Evolutionary conservation across 2,797 vertebrate species (phyloP).

Genomic region (Mus spretus): DNA sequence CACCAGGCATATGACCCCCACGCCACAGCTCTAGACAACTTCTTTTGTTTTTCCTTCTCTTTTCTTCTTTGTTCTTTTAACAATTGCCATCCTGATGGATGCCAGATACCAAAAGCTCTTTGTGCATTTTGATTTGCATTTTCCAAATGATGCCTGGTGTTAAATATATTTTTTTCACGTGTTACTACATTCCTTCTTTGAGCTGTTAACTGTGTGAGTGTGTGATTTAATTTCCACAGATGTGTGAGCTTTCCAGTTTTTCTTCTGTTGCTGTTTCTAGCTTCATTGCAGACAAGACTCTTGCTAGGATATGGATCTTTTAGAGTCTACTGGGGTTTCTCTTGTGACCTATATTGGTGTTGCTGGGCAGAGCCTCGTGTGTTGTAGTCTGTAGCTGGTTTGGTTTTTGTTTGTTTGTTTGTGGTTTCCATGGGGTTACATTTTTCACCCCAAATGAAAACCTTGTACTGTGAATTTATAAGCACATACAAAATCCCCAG

Average conservation of each 20-base stretch:
- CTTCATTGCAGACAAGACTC: not conserved
- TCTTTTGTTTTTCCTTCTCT: not conserved
- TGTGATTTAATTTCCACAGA: conserved; percentile 3
- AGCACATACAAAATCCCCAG: not conserved
- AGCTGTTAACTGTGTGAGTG: not conserved
- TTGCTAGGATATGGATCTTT: not conserved
- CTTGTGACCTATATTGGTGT: not conserved
- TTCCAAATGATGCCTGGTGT: not conserved
- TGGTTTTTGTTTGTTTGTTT: not conserved
- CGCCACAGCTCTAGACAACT: not conserved
- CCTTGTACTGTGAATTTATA: not conserved
- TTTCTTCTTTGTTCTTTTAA: not conserved
- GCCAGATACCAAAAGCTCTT: not conserved
- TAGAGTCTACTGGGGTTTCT: not conserved
- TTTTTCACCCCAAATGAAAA: not conserved
- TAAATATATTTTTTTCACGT: not conserved
- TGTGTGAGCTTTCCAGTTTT: conserved; percentile 4
- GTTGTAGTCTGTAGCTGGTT: not conserved
- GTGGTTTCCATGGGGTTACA: not conserved
- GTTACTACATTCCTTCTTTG: not conserved
- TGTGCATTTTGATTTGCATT: not conserved
- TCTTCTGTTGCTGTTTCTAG: not conserved
- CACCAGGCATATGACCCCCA: not conserved
- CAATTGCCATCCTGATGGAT: not conserved
- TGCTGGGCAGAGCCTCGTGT: not conserved